phyloP scores from a whole-genome alignment of 2,113 vertebrate species.

The Cryptomyrus ogoouensis region DNA sequence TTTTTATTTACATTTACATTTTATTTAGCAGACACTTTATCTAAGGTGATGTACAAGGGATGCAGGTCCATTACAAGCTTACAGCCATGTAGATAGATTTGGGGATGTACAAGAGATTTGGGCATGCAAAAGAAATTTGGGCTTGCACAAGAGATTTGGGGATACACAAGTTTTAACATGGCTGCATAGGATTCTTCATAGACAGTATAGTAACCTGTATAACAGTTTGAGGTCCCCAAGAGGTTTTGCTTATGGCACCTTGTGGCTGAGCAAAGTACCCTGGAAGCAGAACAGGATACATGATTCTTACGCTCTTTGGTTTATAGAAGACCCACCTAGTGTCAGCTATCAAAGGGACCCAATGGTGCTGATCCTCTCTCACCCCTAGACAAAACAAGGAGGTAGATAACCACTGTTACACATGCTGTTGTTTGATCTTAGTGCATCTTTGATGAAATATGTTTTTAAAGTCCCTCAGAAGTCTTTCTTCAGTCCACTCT shows the following conservation, averaged over 20 bases:
- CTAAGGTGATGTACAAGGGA: too few species aligned
- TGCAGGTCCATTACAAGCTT: too few species aligned
- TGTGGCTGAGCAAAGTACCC: neutral
- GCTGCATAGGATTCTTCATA: neutral
- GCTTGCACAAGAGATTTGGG: too few species aligned
- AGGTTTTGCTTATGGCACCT: neutral
- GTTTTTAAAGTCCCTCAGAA: neutral
- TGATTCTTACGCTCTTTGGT: neutral
- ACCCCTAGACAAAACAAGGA: neutral
- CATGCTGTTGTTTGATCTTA: neutral
- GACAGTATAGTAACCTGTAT: neutral
- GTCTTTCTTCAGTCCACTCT: neutral
- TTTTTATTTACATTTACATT: neutral
- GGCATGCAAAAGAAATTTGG: too few species aligned
- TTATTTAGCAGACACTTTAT: neutral
- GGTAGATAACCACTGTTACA: neutral
- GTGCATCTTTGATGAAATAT: neutral
- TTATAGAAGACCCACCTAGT: neutral
- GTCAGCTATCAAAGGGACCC: neutral
- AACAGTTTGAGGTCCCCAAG: neutral
- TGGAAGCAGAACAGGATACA: neutral
- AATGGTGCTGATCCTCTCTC: neutral
- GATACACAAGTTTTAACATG: neutral
- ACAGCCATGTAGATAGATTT: too few species aligned
- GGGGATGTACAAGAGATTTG: too few species aligned